Percentiles rank a stretch among this genome's conserved stretches.
These are phyloP conservation scores for Solenopsis fugax DNA, from an alignment of 1,140 invertebrate species.

Conservation along the genomic window DNA sequence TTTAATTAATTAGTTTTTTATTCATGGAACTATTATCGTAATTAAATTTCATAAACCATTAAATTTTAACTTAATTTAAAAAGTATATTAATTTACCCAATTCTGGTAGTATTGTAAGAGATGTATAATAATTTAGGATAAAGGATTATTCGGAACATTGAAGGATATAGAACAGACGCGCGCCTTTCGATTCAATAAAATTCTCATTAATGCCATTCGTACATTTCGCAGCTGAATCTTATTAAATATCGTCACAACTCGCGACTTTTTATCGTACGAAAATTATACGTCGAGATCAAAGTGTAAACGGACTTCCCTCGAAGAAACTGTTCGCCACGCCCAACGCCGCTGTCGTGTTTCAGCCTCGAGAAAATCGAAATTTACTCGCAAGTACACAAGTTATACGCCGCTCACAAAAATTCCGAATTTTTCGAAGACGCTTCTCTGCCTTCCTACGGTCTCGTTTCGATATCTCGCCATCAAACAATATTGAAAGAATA, in stretches of 20 bases:
- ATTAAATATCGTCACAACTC: conserved; percentile 30
- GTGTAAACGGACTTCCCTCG: not conserved
- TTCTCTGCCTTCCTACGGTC: not conserved
- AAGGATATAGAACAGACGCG: not conserved
- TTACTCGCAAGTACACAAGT: not conserved
- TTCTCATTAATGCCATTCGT: conserved; percentile 61
- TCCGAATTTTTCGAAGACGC: not conserved
- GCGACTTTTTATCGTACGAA: conserved; percentile 25
- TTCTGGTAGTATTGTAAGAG: too few relatives aligned
- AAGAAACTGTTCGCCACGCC: not conserved
- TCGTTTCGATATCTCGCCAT: not conserved
- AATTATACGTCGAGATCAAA: conserved; percentile 46
- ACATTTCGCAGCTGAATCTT: conserved; percentile 30
- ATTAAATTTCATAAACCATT: too few relatives aligned
- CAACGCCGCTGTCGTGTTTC: not conserved
- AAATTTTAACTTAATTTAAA: too few relatives aligned
- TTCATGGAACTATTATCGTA: too few relatives aligned
- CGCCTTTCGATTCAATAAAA: conserved; percentile 42
- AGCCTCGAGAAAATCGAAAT: not conserved
- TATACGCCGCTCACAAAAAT: not conserved
- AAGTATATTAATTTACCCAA: too few relatives aligned
- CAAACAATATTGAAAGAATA: conserved; percentile 35
- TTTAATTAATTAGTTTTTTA: too few relatives aligned
- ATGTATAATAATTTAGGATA: not conserved
- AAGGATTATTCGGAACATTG: not conserved